Evolutionary conservation across 2,797 vertebrate species (phyloP).

Genomic region (Picus viridis): DNA sequence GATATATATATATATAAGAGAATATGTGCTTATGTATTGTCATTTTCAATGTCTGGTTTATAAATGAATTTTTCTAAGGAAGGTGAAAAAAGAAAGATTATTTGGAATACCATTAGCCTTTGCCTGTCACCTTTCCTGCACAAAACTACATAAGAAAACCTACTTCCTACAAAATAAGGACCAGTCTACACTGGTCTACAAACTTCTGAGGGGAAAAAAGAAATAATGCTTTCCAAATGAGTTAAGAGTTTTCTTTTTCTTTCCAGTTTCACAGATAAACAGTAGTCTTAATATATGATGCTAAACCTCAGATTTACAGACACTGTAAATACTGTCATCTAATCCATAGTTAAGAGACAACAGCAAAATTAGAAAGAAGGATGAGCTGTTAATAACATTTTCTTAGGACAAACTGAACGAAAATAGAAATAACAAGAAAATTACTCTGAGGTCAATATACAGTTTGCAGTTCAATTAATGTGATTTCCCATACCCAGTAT

Average conservation of each 20-base stretch:
- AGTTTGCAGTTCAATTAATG: not conserved
- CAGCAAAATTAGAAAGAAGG: not conserved
- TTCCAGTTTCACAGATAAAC: not conserved
- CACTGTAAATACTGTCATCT: not conserved
- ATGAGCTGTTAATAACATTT: not conserved
- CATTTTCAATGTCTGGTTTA: not conserved
- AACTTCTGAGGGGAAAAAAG: not conserved
- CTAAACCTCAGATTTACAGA: not conserved
- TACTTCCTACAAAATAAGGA: not conserved
- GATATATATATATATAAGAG: not conserved
- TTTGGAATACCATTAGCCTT: not conserved
- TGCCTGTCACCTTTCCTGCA: not conserved
- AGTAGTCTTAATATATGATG: not conserved
- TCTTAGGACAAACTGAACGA: not conserved
- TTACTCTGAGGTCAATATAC: not conserved
- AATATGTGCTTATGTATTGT: not conserved
- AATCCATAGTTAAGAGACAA: not conserved
- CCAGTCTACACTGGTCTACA: not conserved
- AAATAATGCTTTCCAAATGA: not conserved
- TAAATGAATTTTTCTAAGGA: not conserved
- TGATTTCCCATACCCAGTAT: not conserved
- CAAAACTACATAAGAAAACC: not conserved
- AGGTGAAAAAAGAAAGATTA: not conserved
- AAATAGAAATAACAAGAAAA: not conserved
- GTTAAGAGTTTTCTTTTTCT: not conserved